Conservation (phyloP, 2,888 invertebrate species). For the Camptogramma bilineatum region DNA sequence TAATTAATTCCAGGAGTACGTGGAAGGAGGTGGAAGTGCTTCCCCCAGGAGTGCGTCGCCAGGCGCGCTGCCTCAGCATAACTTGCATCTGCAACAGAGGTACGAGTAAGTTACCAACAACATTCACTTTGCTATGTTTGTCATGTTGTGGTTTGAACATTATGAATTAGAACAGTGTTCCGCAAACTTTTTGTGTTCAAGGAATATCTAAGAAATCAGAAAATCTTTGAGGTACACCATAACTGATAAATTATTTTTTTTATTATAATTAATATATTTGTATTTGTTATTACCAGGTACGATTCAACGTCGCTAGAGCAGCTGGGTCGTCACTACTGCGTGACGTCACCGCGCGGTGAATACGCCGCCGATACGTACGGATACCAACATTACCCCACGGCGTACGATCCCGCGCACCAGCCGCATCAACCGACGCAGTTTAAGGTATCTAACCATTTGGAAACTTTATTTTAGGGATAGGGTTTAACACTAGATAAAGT, state of each 20-base stretch:
- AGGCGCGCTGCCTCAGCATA: slow-evolving; percentile 77
- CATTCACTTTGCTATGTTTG: slow-evolving; percentile 2
- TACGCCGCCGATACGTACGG: slow-evolving; percentile 79
- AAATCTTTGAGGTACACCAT: too few relatives aligned
- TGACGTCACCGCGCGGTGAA: slow-evolving; percentile 82
- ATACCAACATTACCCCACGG: slow-evolving; percentile 77
- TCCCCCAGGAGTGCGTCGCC: slow-evolving; percentile 79
- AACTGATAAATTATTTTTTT: too few relatives aligned
- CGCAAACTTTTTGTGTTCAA: too few relatives aligned
- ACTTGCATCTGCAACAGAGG: slow-evolving; percentile 79
- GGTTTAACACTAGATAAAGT: too few relatives aligned
- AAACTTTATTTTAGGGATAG: slow-evolving; percentile 1
- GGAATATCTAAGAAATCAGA: too few relatives aligned
- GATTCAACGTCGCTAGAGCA: slow-evolving; percentile 80
- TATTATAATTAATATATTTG: neutral
- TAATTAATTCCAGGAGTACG: slow-evolving; percentile 67
- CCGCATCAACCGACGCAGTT: slow-evolving; percentile 66
- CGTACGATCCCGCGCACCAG: slow-evolving; percentile 65
- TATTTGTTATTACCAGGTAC: slow-evolving; percentile 63
- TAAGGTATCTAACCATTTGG: too few relatives aligned
- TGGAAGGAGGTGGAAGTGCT: slow-evolving; percentile 79
- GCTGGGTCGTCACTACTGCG: slow-evolving; percentile 79
- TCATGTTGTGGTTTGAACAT: too few relatives aligned
- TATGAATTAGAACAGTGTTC: too few relatives aligned
- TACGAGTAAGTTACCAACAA: slow-evolving; percentile 41